Evolutionary conservation across 2,888 invertebrate species (phyloP).

Genomic region (Ernsta delagoae): DNA sequence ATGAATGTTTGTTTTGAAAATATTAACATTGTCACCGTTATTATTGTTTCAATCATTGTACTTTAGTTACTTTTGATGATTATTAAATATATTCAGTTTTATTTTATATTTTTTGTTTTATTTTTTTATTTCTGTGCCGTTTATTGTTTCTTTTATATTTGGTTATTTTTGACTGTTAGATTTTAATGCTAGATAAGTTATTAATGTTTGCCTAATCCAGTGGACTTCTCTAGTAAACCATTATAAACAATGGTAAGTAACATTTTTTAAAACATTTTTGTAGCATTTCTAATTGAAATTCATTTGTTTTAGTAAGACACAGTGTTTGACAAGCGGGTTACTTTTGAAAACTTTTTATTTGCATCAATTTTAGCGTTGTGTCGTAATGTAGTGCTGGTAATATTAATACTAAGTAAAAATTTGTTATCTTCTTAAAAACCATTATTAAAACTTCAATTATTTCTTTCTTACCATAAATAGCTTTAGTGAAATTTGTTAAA

Average conservation of each 20-base stretch:
- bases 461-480: no score
- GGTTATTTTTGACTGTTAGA: slow-evolving; percentile 25
- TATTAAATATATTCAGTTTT: slow-evolving; percentile 84
- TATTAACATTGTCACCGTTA: slow-evolving; percentile 59
- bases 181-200: slow-evolving; percentile 20
- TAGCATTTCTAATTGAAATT: no score
- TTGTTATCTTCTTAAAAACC: no score
- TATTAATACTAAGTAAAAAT: no score
- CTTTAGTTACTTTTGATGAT: slow-evolving; percentile 76
- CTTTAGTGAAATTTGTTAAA: no score
- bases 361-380: no score
- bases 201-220: slow-evolving; percentile 20
- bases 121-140: slow-evolving; percentile 71
- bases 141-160: slow-evolving; percentile 42
- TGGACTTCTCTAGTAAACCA: slow-evolving; percentile 23
- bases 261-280: slow-evolving; percentile 40
- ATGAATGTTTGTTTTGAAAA: slow-evolving; percentile 42
- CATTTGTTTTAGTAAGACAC: no score
- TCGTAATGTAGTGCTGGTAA: no score
- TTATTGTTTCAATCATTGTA: slow-evolving; percentile 63
- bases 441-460: no score
- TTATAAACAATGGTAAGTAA: slow-evolving; percentile 44
- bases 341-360: no score
- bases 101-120: slow-evolving; percentile 80
- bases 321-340: no score